phyloP scores from a whole-genome alignment of 2,797 vertebrate species.

The Fistularia tabacaria region DNA sequence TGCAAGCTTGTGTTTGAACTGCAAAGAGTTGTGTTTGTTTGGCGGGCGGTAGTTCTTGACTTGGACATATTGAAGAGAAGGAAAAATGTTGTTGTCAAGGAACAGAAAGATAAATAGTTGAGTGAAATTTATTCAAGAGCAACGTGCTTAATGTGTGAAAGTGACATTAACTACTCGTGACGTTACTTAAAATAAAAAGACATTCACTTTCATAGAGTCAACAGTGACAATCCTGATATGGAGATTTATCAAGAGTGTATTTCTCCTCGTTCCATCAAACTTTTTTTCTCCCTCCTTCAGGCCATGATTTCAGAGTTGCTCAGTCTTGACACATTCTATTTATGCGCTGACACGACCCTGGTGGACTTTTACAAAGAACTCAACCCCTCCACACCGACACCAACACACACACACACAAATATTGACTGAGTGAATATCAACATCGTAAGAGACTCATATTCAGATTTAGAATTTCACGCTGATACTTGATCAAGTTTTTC shows the following conservation, averaged over 20 bases:
- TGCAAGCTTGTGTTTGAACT: conserved; percentile 56
- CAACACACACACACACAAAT: not conserved
- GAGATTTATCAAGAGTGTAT: not conserved
- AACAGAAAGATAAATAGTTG: conserved; percentile 13
- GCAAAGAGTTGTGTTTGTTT: conserved; percentile 54
- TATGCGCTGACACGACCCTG: conserved; percentile 10
- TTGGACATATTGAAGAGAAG: conserved; percentile 17
- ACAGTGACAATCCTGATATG: not conserved
- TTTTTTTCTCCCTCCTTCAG: not conserved
- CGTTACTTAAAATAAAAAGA: no score
- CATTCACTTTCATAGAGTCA: no score
- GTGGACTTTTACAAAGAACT: conserved; percentile 14
- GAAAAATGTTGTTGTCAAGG: conserved; percentile 23
- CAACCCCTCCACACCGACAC: not conserved
- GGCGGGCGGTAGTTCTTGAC: conserved; percentile 48
- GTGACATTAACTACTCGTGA: no score
- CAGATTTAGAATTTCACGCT: not conserved
- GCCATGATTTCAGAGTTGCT: no score
- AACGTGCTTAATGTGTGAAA: conserved; percentile 3
- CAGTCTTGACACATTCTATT: not conserved
- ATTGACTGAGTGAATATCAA: not conserved
- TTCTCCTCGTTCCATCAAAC: conserved; percentile 1
- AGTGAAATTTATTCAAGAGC: conserved; percentile 10
- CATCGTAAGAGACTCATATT: not conserved
- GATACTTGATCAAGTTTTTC: no score